phyloP scores from a whole-genome alignment of 37 sponge, comb jelly and placozoan species.

The Beroe forskalii region DNA sequence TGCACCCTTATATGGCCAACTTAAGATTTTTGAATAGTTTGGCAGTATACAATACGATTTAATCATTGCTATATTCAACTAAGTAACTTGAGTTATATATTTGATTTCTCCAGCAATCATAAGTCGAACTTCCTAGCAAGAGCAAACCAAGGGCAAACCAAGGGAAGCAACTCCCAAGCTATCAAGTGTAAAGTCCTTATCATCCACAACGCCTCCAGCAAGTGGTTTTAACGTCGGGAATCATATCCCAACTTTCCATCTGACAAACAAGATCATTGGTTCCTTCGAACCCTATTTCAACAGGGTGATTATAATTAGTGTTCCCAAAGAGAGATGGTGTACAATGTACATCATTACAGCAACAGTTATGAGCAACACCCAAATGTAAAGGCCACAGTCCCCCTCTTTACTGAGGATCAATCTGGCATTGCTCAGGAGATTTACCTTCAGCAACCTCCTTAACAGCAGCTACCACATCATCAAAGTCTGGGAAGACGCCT shows the following conservation, averaged over 20 bases:
- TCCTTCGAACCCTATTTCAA: neutral
- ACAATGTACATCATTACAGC: neutral
- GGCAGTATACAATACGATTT: too few relatives aligned
- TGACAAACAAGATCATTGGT: neutral
- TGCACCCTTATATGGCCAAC: too few relatives aligned
- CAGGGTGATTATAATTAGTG: neutral
- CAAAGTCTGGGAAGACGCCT: slow-evolving; percentile 21
- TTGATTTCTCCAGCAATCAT: too few relatives aligned
- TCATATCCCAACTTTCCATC: neutral
- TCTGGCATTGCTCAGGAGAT: slow-evolving; percentile 8
- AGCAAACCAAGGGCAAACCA: too few relatives aligned
- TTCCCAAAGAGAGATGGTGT: neutral
- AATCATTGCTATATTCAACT: too few relatives aligned
- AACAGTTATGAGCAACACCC: too few relatives aligned
- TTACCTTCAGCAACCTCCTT: slow-evolving; percentile 20
- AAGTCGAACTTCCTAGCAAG: too few relatives aligned
- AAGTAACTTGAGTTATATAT: too few relatives aligned
- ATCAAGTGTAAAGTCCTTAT: neutral
- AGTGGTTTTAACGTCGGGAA: slow-evolving; percentile 4
- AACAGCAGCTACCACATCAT: slow-evolving; percentile 58
- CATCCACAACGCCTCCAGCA: slow-evolving; percentile 17
- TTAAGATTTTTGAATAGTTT: too few relatives aligned
- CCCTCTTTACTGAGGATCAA: slow-evolving; percentile 26
- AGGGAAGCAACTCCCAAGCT: too few relatives aligned
- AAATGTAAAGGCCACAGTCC: too few relatives aligned